A percentile compares a stretch with the other conserved stretches of the same genome.
These are phyloP conservation scores for Celastrina argiolus DNA, from an alignment of 2,888 invertebrate genomes.

Conservation along the genomic window DNA sequence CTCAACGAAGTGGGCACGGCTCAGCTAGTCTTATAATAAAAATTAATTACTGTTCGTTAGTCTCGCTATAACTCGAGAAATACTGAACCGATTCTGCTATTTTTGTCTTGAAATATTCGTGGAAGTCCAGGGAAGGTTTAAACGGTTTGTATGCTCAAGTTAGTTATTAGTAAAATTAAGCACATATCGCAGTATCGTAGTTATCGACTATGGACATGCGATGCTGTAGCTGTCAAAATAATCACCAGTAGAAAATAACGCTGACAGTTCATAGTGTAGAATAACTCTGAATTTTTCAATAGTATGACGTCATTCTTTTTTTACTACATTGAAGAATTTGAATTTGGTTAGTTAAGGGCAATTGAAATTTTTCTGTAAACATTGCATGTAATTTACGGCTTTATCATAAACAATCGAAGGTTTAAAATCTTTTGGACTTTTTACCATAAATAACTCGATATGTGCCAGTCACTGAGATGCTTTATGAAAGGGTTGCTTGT, in stretches of 20 bases:
- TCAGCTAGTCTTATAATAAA: too few species aligned
- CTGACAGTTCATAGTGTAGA: background rate
- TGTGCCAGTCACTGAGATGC: conserved; percentile 32
- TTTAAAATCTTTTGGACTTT: background rate
- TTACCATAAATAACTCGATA: conserved; percentile 31
- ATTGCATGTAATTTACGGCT: background rate
- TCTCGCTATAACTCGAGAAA: too few species aligned
- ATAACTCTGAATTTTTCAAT: background rate
- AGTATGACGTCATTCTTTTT: conserved; percentile 12
- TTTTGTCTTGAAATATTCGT: too few species aligned
- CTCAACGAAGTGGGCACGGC: too few species aligned
- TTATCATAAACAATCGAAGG: conserved; percentile 14
- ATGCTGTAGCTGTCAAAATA: background rate
- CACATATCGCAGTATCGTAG: background rate
- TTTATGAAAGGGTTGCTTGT: conserved; percentile 34
- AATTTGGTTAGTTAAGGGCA: conserved; percentile 17
- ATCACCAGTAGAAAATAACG: background rate
- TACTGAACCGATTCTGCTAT: too few species aligned
- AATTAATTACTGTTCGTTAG: too few species aligned
- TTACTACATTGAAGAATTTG: background rate
- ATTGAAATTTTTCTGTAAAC: conserved; percentile 4
- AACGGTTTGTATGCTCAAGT: too few species aligned
- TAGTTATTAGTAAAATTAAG: too few species aligned
- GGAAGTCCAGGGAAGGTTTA: too few species aligned
- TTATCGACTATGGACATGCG: background rate